A percentile compares a stretch with the other conserved stretches of the same genome.
Conservation (phyloP, 2,888 invertebrate genomes). For the Linhomoeus sp. region DNA sequence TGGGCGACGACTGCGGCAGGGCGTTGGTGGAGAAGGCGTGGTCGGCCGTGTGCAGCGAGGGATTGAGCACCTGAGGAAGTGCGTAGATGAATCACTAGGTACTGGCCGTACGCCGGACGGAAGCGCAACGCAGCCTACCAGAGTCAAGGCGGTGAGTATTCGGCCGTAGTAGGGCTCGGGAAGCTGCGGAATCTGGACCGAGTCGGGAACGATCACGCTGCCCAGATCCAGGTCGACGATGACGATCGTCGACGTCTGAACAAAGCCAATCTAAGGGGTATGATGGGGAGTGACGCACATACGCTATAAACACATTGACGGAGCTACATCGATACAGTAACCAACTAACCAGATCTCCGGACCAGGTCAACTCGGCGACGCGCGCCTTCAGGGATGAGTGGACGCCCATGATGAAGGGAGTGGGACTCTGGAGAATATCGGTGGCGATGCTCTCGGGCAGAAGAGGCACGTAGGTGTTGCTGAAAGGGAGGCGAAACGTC, state of each 20-base stretch:
- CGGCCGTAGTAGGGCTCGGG: conserved; percentile 58
- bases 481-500: too few species aligned
- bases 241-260: conserved; percentile 38
- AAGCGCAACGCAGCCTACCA: conserved; percentile 29
- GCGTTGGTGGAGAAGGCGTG: conserved; percentile 47
- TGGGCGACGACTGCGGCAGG: neutral
- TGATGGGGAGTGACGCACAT: neutral
- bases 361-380: conserved; percentile 43
- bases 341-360: neutral
- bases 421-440: conserved; percentile 84
- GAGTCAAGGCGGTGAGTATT: conserved; percentile 49
- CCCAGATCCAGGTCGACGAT: conserved; percentile 90
- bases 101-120: too few species aligned
- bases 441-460: conserved; percentile 63
- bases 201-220: conserved; percentile 72
- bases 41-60: conserved; percentile 66
- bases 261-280: neutral
- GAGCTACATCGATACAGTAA: too few species aligned
- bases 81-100: too few species aligned
- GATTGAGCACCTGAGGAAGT: conserved; percentile 54
- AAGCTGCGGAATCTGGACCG: conserved; percentile 56
- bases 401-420: conserved; percentile 86
- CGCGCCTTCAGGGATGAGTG: conserved; percentile 75
- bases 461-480: conserved; percentile 84
- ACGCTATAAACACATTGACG: neutral